phyloP scores from a whole-genome alignment of 2,888 invertebrate species.

The Hyalella azteca region DNA sequence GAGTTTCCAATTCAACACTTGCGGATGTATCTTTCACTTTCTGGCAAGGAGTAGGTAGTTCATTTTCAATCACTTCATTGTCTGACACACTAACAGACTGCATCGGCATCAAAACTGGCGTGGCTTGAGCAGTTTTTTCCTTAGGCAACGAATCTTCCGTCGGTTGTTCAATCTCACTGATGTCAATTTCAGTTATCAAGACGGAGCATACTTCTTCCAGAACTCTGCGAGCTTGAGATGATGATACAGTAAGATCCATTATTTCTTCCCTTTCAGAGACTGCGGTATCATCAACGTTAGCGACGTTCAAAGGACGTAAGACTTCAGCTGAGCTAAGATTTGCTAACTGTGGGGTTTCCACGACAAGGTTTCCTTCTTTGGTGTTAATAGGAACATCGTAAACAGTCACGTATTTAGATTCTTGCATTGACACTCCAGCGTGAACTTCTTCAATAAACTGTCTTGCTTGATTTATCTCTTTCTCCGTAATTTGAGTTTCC shows the following conservation, averaged over 20 bases:
- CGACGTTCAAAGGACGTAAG: conserved; percentile 7
- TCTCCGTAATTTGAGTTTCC: conserved; percentile 72
- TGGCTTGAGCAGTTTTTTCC: not conserved
- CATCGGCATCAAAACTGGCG: conserved; percentile 12
- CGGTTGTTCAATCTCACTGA: conserved; percentile 16
- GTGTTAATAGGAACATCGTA: conserved; percentile 15
- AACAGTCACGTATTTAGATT: not conserved
- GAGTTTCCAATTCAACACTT: conserved; percentile 6
- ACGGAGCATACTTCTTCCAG: conserved; percentile 18
- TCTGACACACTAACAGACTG: conserved; percentile 63
- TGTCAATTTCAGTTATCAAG: conserved; percentile 36
- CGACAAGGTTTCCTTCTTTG: conserved; percentile 23
- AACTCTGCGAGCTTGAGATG: not conserved
- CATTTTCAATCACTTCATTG: conserved; percentile 65
- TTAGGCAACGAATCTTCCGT: not conserved
- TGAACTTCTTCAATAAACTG: conserved; percentile 63
- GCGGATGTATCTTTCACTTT: conserved; percentile 45
- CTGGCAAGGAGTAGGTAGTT: conserved; percentile 59
- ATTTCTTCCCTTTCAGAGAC: conserved; percentile 9
- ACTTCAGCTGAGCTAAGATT: not conserved
- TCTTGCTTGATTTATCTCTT: conserved; percentile 69
- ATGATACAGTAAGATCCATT: not conserved
- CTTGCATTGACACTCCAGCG: not conserved
- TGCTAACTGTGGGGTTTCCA: not conserved
- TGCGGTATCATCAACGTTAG: conserved; percentile 19